phyloP scores from a whole-genome alignment of 1,140 invertebrate genomes.

The Maconellicoccus hirsutus region DNA sequence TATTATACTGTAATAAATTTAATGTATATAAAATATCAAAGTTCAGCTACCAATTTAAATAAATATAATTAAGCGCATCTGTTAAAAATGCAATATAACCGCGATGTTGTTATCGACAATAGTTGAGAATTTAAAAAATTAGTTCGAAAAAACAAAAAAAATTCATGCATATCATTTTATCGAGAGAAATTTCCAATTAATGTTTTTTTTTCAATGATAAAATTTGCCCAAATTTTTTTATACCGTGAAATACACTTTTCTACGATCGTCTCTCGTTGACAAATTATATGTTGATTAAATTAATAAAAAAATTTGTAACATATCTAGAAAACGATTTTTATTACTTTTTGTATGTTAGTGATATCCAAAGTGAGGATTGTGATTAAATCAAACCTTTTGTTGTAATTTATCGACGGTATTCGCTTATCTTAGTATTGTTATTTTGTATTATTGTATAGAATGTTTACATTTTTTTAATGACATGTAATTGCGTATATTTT shows the following conservation, averaged over 20 bases:
- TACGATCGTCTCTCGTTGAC: too few relatives aligned
- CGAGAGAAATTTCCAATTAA: too few relatives aligned
- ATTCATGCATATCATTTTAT: neutral
- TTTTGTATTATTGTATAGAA: neutral
- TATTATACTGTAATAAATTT: neutral
- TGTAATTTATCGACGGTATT: neutral
- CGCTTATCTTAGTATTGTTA: neutral
- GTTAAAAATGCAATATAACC: neutral
- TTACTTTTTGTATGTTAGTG: neutral
- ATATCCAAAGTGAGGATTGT: neutral
- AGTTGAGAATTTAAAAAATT: too few relatives aligned
- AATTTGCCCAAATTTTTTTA: too few relatives aligned
- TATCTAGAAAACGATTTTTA: neutral
- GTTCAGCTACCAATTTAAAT: neutral
- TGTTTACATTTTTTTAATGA: neutral
- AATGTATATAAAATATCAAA: neutral
- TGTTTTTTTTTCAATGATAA: too few relatives aligned
- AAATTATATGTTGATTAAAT: neutral
- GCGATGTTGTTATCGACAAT: neutral
- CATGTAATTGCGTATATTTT: neutral
- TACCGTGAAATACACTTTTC: too few relatives aligned
- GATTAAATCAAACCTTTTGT: neutral
- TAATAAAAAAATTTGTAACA: neutral
- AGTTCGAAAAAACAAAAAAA: too few relatives aligned
- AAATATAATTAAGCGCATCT: neutral